Evolutionary conservation across 2,797 vertebrate genomes (phyloP).

Genomic region (Rhynchonycteris naso): DNA sequence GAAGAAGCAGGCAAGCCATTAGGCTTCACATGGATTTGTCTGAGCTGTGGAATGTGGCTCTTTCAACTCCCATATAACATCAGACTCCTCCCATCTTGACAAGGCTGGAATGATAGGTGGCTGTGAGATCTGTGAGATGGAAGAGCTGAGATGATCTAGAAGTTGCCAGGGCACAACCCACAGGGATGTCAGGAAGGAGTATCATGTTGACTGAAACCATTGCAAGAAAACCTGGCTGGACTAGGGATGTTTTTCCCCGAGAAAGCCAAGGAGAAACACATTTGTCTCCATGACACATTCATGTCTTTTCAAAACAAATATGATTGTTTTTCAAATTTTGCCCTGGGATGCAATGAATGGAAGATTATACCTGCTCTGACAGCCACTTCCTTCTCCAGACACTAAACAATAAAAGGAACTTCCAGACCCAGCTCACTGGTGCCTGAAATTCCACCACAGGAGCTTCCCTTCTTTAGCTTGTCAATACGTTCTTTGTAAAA

Average conservation of each 20-base stretch:
- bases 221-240: not conserved
- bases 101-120: not conserved
- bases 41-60: not conserved
- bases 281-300: constrained; percentile 54
- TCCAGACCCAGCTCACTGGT: not conserved
- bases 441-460: constrained; percentile 16
- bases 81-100: no score
- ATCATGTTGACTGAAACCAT: not conserved
- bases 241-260: not conserved
- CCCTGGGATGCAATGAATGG: constrained; percentile 19
- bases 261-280: constrained; percentile 24
- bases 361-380: constrained; percentile 40
- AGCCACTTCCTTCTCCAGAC: not conserved
- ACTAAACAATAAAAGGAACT: not conserved
- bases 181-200: not conserved
- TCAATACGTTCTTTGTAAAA: constrained; percentile 14
- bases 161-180: not conserved
- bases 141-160: not conserved
- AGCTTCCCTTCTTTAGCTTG: not conserved
- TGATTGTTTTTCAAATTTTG: constrained; percentile 54
- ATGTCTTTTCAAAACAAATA: not conserved
- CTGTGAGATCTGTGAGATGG: not conserved
- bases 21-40: not conserved
- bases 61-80: not conserved
- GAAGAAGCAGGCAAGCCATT: not conserved